Evolutionary conservation across 2,888 invertebrate genomes (phyloP).

Genomic region (Leptinotarsa peninsularis): DNA sequence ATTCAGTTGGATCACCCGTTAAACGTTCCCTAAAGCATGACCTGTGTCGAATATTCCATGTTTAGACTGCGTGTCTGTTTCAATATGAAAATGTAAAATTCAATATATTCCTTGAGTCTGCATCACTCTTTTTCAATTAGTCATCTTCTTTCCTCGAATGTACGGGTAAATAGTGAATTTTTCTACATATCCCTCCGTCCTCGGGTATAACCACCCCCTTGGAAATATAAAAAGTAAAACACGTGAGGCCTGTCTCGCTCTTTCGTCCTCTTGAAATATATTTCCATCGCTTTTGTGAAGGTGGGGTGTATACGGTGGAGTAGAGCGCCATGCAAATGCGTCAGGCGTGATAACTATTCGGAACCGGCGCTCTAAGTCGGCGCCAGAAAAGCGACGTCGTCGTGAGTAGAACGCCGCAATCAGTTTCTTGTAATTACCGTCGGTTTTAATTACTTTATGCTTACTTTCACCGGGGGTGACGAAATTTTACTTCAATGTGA

Average conservation of each 20-base stretch:
- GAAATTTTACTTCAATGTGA: constrained; percentile 27
- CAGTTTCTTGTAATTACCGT: constrained; percentile 64
- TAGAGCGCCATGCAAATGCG: constrained; percentile 66
- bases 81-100: constrained; percentile 54
- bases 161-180: constrained; percentile 59
- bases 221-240: constrained; percentile 62
- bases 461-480: constrained; percentile 55
- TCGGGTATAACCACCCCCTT: constrained; percentile 47
- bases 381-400: constrained; percentile 66
- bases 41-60: no score
- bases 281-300: constrained; percentile 56
- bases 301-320: constrained; percentile 59
- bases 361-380: constrained; percentile 64
- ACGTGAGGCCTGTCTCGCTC: constrained; percentile 55
- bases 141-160: constrained; percentile 58
- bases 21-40: no score
- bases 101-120: constrained; percentile 55
- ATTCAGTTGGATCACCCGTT: no score
- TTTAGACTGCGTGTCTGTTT: constrained; percentile 42
- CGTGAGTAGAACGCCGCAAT: constrained; percentile 64
- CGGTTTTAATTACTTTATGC: constrained; percentile 59
- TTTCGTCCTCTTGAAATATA: constrained; percentile 52
- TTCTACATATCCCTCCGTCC: constrained; percentile 55
- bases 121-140: constrained; percentile 52
- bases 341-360: constrained; percentile 67